These are phyloP conservation scores for Pomatostomus ruficeps DNA, from an alignment of 2,113 vertebrate species.

Conservation along the genomic window DNA sequence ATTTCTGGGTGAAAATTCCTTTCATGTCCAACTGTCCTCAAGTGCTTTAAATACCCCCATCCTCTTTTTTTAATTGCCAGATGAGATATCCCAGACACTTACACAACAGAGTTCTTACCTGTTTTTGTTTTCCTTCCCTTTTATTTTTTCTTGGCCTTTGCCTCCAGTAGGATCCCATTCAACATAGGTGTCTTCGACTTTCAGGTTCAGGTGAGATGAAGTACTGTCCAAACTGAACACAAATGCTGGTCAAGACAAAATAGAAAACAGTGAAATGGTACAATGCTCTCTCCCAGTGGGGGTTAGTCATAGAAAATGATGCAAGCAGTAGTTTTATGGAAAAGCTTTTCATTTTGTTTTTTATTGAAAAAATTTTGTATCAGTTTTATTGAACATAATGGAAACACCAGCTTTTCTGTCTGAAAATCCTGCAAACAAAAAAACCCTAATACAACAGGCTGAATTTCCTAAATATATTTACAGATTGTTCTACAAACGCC, in stretches of 20 bases:
- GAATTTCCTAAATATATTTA: not conserved
- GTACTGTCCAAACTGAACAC: constrained; percentile 83
- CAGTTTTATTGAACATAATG: not conserved
- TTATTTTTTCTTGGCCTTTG: constrained; percentile 85
- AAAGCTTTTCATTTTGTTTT: too few relatives aligned
- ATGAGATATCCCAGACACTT: not conserved
- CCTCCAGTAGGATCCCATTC: constrained; percentile 92
- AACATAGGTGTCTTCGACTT: constrained; percentile 83
- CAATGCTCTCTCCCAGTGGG: not conserved
- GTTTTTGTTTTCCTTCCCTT: constrained; percentile 88
- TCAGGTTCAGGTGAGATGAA: constrained; percentile 87
- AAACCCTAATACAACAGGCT: not conserved
- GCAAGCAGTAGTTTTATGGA: not conserved
- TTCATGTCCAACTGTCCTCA: not conserved
- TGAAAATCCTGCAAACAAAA: not conserved
- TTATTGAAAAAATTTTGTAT: not conserved
- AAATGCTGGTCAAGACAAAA: constrained; percentile 76
- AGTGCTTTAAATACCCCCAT: not conserved
- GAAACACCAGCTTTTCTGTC: not conserved
- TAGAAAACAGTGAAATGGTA: not conserved
- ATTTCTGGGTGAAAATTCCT: not conserved
- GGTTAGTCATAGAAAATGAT: rapidly evolving
- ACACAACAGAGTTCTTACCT: constrained; percentile 71
- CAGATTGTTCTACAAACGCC: not conserved
- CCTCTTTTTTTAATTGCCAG: not conserved